Percentiles rank a stretch among this genome's conserved stretches.
Evolutionary conservation across 2,888 invertebrate species (phyloP).

Genomic region (Stenurella melanura): DNA sequence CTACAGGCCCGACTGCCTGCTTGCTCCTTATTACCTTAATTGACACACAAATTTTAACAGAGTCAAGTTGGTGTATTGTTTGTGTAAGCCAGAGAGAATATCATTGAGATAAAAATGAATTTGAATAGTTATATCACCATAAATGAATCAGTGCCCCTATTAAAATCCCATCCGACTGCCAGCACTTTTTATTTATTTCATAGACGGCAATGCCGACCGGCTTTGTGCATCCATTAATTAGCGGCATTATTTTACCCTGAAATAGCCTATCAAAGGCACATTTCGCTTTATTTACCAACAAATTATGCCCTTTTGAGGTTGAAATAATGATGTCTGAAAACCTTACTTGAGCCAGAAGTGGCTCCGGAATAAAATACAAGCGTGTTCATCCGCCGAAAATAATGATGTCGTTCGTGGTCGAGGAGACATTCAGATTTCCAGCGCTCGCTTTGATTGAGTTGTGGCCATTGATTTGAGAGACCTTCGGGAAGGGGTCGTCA

Average conservation of each 20-base stretch:
- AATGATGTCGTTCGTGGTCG: slow-evolving; percentile 39
- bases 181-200: background rate
- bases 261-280: slow-evolving; percentile 13
- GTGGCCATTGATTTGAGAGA: slow-evolving; percentile 51
- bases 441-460: slow-evolving; percentile 51
- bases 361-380: slow-evolving; percentile 22
- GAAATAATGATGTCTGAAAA: slow-evolving; percentile 31
- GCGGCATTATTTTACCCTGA: background rate
- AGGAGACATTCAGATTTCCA: slow-evolving; percentile 41
- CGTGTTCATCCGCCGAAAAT: slow-evolving; percentile 38
- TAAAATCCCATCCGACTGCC: background rate
- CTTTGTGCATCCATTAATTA: background rate
- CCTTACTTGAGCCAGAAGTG: slow-evolving; percentile 14
- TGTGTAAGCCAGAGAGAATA: too few species aligned
- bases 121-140: too few species aligned
- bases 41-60: too few species aligned
- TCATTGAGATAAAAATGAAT: too few species aligned
- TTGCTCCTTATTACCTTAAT: too few species aligned
- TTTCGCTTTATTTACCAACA: slow-evolving; percentile 14
- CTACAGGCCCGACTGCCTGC: too few species aligned
- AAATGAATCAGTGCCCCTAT: too few species aligned
- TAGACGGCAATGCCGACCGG: too few species aligned
- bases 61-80: too few species aligned
- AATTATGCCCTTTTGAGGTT: slow-evolving; percentile 32
- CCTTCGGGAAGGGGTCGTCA: slow-evolving; percentile 31